Percentiles rank a stretch among this genome's conserved stretches.
These are phyloP conservation scores for Colaptes auratus DNA, from an alignment of 2,113 vertebrate species.

Conservation along the genomic window DNA sequence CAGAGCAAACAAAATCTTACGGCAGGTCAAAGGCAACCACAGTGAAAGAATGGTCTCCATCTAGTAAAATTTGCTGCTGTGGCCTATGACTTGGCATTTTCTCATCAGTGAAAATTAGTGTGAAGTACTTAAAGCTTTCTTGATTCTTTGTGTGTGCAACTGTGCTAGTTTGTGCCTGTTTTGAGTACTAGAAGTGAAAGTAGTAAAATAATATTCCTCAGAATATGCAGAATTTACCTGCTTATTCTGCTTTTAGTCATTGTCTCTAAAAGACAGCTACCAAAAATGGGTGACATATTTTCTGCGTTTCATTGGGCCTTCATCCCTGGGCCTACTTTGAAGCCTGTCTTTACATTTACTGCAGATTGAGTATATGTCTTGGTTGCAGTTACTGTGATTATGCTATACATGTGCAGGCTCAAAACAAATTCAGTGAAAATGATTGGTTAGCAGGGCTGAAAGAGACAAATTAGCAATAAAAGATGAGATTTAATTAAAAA, in stretches of 20 bases:
- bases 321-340: background rate
- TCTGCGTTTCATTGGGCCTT: background rate
- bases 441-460: background rate
- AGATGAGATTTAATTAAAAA: background rate
- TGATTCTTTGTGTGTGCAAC: background rate
- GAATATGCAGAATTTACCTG: background rate
- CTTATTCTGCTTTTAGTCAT: background rate
- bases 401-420: background rate
- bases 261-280: background rate
- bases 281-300: background rate
- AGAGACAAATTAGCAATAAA: background rate
- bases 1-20: background rate
- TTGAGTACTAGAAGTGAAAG: background rate
- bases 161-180: background rate
- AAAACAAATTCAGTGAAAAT: background rate
- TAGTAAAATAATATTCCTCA: background rate
- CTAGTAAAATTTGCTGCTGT: background rate
- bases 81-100: background rate
- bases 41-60: background rate
- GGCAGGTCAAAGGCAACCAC: background rate
- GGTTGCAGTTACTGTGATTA: background rate
- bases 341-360: background rate
- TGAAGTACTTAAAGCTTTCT: background rate
- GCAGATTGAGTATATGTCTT: background rate
- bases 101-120: background rate